These are phyloP conservation scores for Bombyx huttoni DNA, from an alignment of 2,888 invertebrate genomes.

Conservation along the genomic window DNA sequence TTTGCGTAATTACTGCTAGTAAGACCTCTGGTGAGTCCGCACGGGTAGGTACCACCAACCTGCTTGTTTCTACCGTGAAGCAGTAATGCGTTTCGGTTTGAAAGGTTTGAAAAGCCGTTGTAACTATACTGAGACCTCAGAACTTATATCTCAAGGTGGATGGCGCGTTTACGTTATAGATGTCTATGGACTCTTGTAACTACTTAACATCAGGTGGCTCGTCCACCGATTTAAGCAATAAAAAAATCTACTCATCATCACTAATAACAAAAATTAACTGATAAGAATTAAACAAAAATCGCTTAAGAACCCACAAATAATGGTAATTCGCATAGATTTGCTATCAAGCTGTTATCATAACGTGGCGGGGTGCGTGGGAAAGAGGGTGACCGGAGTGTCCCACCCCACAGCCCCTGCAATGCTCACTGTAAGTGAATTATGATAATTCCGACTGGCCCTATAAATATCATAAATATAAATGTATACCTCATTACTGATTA, in stretches of 20 bases:
- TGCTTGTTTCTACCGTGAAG: no score
- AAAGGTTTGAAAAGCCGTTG: no score
- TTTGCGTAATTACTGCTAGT: no score
- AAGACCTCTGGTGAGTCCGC: no score
- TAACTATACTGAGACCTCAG: no score
- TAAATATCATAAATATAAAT: not conserved
- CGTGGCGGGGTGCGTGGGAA: slow-evolving; percentile 17
- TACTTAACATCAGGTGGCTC: no score
- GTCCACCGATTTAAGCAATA: no score
- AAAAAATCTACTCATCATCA: not conserved
- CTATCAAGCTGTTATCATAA: not conserved
- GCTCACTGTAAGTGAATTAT: slow-evolving; percentile 9
- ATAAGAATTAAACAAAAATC: not conserved
- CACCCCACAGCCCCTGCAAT: slow-evolving; percentile 10
- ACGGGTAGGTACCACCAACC: no score
- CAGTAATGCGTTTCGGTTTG: no score
- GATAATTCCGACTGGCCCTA: not conserved
- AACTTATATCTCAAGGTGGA: no score
- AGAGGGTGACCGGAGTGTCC: slow-evolving; percentile 7
- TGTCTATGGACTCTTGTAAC: no score
- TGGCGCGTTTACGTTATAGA: no score
- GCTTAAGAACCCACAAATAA: not conserved
- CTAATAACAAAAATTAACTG: not conserved
- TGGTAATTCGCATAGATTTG: not conserved
- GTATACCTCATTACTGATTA: not conserved